Conservation (phyloP, 1,140 invertebrate species). For the Zaprionus davidi region DNA sequence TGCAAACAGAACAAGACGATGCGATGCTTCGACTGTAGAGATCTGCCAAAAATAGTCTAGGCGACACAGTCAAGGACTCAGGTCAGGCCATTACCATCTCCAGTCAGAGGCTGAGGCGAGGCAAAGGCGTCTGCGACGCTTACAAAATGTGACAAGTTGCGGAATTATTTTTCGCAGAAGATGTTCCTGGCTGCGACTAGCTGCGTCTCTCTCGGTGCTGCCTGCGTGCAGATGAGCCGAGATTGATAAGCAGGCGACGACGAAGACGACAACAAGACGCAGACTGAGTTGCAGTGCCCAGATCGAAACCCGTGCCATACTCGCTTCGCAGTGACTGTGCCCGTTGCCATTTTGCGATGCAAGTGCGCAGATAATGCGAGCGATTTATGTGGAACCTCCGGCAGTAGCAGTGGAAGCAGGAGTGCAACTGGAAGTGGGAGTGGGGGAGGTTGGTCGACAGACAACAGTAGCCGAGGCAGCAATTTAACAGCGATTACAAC, state of each 20-base stretch:
- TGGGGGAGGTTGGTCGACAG: constrained; percentile 46
- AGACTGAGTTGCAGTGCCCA: constrained; percentile 16
- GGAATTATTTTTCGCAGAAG: constrained; percentile 81
- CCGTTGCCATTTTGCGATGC: constrained; percentile 46
- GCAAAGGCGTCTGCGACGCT: constrained; percentile 70
- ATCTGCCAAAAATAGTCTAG: constrained; percentile 63
- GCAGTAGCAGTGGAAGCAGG: not conserved
- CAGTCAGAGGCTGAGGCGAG: constrained; percentile 31
- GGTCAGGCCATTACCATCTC: constrained; percentile 29
- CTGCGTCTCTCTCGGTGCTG: constrained; percentile 16
- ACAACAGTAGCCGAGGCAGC: constrained; percentile 73
- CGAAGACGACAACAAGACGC: constrained; percentile 26
- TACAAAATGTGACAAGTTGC: constrained; percentile 82
- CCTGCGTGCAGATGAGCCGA: constrained; percentile 75
- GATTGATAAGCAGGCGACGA: constrained; percentile 71
- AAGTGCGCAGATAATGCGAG: constrained; percentile 68
- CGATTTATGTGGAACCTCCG: constrained; percentile 74
- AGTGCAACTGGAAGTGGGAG: constrained; percentile 6
- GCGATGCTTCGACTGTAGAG: constrained; percentile 14
- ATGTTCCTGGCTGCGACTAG: constrained; percentile 51
- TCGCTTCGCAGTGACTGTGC: constrained; percentile 19
- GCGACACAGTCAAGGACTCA: constrained; percentile 64
- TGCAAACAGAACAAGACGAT: constrained; percentile 14
- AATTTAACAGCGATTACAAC: constrained; percentile 80
- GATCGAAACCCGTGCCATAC: constrained; percentile 47